Conservation (phyloP, 2,888 invertebrate genomes). For the Antheraea assamensis region DNA sequence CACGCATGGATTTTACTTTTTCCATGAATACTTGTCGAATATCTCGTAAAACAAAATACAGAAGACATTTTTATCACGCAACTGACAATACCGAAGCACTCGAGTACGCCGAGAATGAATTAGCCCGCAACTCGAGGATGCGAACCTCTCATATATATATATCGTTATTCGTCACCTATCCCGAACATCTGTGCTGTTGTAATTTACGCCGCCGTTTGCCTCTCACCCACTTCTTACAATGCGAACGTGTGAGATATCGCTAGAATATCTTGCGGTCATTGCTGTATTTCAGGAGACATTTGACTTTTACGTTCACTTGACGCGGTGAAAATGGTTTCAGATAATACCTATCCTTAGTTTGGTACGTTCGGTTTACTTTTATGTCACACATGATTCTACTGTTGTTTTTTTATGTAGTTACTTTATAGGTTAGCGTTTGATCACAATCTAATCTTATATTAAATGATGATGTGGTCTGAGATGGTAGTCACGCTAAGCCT, state of each 20-base stretch:
- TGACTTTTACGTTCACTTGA: conserved; percentile 19
- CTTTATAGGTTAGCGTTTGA: no score
- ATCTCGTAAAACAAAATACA: background rate
- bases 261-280: conserved; percentile 32
- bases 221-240: conserved; percentile 40
- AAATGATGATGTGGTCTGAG: no score
- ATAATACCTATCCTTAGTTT: conserved; percentile 15
- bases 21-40: background rate
- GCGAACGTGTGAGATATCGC: conserved; percentile 38
- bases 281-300: conserved; percentile 28
- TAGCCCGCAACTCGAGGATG: conserved; percentile 19
- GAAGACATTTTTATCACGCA: background rate
- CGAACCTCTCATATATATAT: conserved; percentile 28
- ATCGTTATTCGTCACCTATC: conserved; percentile 54
- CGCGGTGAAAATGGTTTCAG: conserved; percentile 12
- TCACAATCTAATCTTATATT: no score
- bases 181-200: conserved; percentile 46
- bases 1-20: background rate
- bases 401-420: conserved; percentile 1
- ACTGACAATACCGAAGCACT: background rate
- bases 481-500: no score
- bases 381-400: background rate
- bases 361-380: background rate
- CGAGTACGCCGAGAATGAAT: conserved; percentile 26
- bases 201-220: conserved; percentile 48